Conservation (phyloP, 2,797 vertebrate genomes). For the Podarcis siculus region DNA sequence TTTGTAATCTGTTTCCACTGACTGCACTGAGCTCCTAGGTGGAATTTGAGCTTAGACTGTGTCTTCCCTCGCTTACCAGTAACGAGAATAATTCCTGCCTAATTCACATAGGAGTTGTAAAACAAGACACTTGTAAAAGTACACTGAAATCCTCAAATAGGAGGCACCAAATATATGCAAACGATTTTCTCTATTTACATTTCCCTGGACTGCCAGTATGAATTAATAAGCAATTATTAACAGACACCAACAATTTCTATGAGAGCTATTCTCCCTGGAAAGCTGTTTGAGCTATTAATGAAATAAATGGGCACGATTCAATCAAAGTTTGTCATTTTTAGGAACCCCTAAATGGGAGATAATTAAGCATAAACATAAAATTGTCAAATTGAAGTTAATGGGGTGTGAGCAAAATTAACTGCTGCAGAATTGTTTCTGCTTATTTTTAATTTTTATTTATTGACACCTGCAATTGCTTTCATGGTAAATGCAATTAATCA, state of each 20-base stretch:
- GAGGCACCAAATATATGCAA: background rate
- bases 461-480: background rate
- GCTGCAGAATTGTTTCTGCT: background rate
- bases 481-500: background rate
- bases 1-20: background rate
- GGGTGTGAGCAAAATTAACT: background rate
- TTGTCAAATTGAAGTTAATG: background rate
- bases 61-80: background rate
- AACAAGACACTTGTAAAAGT: conserved; percentile 8
- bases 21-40: background rate
- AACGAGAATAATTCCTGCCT: background rate
- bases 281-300: background rate
- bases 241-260: background rate
- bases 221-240: conserved; percentile 13
- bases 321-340: background rate
- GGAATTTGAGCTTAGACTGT: background rate
- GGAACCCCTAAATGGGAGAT: background rate
- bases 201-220: conserved; percentile 5
- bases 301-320: background rate
- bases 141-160: background rate
- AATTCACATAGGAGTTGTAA: background rate
- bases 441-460: background rate
- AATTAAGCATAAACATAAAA: background rate
- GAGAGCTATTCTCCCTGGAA: background rate
- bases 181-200: background rate